Conservation (phyloP, 37 sponge, comb jelly and placozoan genomes). For the Bolinopsis microptera region DNA sequence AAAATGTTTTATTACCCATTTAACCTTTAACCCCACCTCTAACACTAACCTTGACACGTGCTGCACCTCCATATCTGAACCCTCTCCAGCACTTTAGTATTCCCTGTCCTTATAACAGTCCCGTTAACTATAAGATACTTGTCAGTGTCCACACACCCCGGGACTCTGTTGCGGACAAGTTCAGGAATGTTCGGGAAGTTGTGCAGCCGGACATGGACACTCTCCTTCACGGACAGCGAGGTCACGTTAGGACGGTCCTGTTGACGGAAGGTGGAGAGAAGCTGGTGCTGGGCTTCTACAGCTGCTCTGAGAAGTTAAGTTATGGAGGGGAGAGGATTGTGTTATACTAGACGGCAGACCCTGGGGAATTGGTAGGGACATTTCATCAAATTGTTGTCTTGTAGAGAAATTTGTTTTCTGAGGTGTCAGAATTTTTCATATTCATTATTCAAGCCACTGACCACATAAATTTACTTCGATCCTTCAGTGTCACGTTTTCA, state of each 20-base stretch:
- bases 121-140: conserved; percentile 49
- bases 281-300: background rate
- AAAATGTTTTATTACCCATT: too few relatives aligned
- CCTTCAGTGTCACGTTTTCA: too few relatives aligned
- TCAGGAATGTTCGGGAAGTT: conserved; percentile 30
- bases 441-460: too few relatives aligned
- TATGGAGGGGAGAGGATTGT: too few relatives aligned
- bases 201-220: conserved; percentile 18
- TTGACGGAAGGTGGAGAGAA: background rate
- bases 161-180: background rate
- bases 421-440: too few relatives aligned
- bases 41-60: conserved; percentile 21
- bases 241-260: background rate
- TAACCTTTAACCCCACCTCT: too few relatives aligned
- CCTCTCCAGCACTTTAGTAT: conserved; percentile 31
- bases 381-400: too few relatives aligned
- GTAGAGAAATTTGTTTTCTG: too few relatives aligned
- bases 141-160: background rate
- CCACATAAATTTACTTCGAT: too few relatives aligned
- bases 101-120: conserved; percentile 39
- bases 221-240: background rate
- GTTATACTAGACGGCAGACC: too few relatives aligned
- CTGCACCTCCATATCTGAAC: conserved; percentile 23
- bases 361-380: too few relatives aligned
- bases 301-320: conserved; percentile 62